Evolutionary conservation across 2,113 vertebrate genomes (phyloP).

Genomic region (Arenaria interpres): DNA sequence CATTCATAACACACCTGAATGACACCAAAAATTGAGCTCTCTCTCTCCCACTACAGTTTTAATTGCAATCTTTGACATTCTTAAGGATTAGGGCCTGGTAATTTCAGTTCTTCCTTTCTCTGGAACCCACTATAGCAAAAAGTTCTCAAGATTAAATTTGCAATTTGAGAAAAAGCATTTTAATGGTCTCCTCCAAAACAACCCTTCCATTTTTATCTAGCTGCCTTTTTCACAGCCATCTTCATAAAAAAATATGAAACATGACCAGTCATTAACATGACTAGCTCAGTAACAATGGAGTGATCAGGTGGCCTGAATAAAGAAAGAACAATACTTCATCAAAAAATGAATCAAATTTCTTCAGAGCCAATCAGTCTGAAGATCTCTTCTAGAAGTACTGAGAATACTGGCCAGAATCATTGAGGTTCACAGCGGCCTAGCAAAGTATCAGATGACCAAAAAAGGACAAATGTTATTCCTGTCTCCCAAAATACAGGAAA

Average conservation of each 20-base stretch:
- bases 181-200: background rate
- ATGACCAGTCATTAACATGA: background rate
- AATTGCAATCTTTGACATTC: background rate
- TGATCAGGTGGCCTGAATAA: constrained; percentile 3
- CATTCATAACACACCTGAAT: background rate
- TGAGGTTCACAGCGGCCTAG: background rate
- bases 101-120: constrained; percentile 11
- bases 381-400: background rate
- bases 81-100: background rate
- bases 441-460: background rate
- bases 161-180: background rate
- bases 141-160: background rate
- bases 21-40: background rate
- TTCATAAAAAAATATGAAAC: background rate
- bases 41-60: background rate
- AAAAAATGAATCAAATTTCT: background rate
- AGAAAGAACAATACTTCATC: background rate
- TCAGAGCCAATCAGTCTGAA: background rate
- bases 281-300: background rate
- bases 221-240: background rate
- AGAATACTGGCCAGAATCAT: background rate
- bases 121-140: background rate
- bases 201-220: background rate
- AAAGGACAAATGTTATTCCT: background rate
- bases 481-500: background rate